phyloP scores from a whole-genome alignment of 2,113 vertebrate genomes.

The Phoxinus phoxinus region DNA sequence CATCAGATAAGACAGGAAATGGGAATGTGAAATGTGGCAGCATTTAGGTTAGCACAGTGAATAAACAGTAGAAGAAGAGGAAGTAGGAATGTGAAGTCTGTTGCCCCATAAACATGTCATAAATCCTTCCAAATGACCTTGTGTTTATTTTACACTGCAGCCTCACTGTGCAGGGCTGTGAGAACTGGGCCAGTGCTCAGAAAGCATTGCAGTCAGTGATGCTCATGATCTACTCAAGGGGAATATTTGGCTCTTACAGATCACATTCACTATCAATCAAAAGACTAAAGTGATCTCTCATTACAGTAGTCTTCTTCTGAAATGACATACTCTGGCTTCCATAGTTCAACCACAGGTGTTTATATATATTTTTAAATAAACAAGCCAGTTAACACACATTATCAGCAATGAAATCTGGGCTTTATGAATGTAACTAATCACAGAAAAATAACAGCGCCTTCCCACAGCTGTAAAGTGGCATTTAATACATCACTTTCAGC shows the following conservation, averaged over 20 bases:
- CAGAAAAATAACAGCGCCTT: not conserved
- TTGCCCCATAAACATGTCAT: constrained; percentile 35
- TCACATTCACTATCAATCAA: constrained; percentile 20
- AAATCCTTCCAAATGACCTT: constrained; percentile 45
- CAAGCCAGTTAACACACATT: not conserved
- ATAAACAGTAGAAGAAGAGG: constrained; percentile 39
- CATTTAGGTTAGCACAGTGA: constrained; percentile 33
- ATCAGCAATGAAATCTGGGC: not conserved
- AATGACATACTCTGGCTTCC: not conserved
- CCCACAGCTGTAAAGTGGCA: constrained; percentile 5
- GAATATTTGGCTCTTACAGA: constrained; percentile 7
- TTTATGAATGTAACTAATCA: constrained; percentile 10
- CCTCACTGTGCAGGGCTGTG: constrained; percentile 26
- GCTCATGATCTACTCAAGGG: constrained; percentile 53
- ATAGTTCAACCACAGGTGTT: not conserved
- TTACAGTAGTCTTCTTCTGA: not conserved
- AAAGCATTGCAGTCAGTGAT: constrained; percentile 62
- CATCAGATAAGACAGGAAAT: constrained; percentile 50
- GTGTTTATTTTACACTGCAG: constrained; percentile 45
- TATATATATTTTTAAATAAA: not conserved
- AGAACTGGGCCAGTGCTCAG: constrained; percentile 68
- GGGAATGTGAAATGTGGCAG: constrained; percentile 23
- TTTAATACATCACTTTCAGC: not conserved
- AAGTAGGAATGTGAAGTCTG: constrained; percentile 37
- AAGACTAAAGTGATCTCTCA: not conserved